phyloP scores from a whole-genome alignment of 1,140 invertebrate species.

The Ostrea edulis region DNA sequence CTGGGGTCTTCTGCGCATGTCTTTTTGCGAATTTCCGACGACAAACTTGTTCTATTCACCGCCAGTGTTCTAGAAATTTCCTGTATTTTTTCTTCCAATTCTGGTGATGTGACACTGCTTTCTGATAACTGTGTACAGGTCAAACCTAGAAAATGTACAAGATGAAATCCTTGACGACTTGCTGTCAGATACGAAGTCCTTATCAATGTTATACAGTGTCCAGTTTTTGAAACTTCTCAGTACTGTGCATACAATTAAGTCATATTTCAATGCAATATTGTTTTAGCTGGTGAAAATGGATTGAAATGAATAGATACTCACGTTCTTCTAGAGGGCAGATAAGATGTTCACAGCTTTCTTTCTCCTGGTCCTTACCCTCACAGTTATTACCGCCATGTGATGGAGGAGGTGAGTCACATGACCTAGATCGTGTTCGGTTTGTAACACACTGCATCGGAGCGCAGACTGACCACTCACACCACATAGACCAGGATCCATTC shows the following conservation, averaged over 20 bases:
- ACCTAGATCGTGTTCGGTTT: conserved; percentile 20
- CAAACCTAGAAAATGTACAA: background rate
- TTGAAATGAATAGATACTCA: background rate
- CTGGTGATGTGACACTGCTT: background rate
- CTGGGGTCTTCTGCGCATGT: conserved; percentile 33
- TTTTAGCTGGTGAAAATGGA: no score
- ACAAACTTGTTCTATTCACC: conserved; percentile 8
- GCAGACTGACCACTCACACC: background rate
- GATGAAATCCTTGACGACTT: background rate
- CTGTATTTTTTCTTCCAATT: background rate
- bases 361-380: background rate
- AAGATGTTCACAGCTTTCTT: background rate
- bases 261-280: no score
- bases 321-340: background rate
- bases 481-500: background rate
- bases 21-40: conserved; percentile 14
- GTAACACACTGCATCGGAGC: background rate
- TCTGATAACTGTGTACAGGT: background rate
- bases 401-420: conserved; percentile 9
- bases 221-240: no score
- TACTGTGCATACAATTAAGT: no score
- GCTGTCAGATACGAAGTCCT: no score
- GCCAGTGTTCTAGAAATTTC: background rate
- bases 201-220: no score
- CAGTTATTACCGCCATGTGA: background rate